Percentiles rank a stretch among this genome's conserved stretches.
These are phyloP conservation scores for Athetis lepigone DNA, from an alignment of 2,888 invertebrate genomes.

Conservation along the genomic window DNA sequence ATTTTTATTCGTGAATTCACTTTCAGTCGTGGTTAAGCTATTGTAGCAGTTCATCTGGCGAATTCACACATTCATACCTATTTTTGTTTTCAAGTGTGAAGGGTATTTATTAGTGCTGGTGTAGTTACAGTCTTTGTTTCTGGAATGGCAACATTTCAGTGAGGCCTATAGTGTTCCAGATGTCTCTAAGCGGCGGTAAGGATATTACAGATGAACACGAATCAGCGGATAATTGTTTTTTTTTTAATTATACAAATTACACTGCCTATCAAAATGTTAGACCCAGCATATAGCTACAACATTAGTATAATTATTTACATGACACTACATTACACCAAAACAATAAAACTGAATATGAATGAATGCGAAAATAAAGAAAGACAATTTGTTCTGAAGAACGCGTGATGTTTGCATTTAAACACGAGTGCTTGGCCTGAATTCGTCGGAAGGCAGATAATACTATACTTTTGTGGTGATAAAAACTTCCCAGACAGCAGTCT, in stretches of 20 bases:
- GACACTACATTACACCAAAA: slow-evolving; percentile 12
- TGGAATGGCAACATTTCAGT: too few species aligned
- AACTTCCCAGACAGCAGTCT: slow-evolving; percentile 40
- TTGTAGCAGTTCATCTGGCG: too few species aligned
- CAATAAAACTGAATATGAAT: slow-evolving; percentile 23
- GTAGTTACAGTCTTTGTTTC: too few species aligned
- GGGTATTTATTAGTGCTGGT: too few species aligned
- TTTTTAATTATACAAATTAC: background rate
- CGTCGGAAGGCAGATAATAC: slow-evolving; percentile 24
- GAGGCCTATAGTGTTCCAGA: too few species aligned
- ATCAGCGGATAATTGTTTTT: too few species aligned
- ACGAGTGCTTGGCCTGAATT: slow-evolving; percentile 45
- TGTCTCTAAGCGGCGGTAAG: too few species aligned
- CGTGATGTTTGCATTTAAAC: slow-evolving; percentile 48
- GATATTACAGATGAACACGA: too few species aligned
- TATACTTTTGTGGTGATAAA: slow-evolving; percentile 31
- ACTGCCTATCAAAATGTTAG: background rate
- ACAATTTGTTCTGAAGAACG: slow-evolving; percentile 31
- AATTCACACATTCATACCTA: too few species aligned
- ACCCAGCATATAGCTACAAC: background rate
- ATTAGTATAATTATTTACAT: background rate
- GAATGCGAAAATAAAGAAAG: slow-evolving; percentile 26
- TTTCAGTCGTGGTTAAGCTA: too few species aligned
- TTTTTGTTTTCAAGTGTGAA: too few species aligned
- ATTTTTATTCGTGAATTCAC: too few species aligned